Percentiles rank a stretch among this genome's conserved stretches.
phyloP scores from a whole-genome alignment of 1,140 invertebrate genomes.

The Caenorhabditis tropicalis region DNA sequence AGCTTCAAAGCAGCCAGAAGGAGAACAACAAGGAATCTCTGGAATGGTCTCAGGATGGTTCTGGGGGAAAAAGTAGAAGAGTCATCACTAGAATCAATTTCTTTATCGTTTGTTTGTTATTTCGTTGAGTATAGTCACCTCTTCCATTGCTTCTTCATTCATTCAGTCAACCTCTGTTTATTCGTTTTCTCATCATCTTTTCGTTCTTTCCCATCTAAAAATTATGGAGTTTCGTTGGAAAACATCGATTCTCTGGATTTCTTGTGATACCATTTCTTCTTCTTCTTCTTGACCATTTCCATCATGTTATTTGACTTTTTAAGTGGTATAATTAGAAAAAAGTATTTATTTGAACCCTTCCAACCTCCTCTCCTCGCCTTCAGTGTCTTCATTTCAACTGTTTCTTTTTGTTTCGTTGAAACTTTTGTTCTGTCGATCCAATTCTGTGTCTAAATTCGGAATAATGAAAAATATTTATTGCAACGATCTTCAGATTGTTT shows the following conservation, averaged over 20 bases:
- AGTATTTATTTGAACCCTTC: slow-evolving; percentile 26
- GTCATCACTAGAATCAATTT: not conserved
- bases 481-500: not conserved
- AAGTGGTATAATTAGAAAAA: not conserved
- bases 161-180: not conserved
- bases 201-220: not conserved
- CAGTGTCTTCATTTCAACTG: not conserved
- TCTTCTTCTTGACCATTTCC: not conserved
- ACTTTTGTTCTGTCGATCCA: not conserved
- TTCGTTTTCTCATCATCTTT: not conserved
- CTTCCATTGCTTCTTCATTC: not conserved
- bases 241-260: not conserved
- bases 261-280: not conserved
- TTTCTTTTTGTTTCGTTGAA: not conserved
- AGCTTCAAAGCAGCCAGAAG: not conserved
- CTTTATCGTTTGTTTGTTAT: not conserved
- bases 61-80: slow-evolving; percentile 45
- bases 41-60: slow-evolving; percentile 58
- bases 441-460: not conserved
- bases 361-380: not conserved
- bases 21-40: slow-evolving; percentile 42
- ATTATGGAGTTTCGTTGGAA: not conserved
- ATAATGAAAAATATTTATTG: slow-evolving; percentile 31
- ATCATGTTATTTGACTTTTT: not conserved
- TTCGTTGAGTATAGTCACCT: not conserved